Conservation (phyloP, 2,888 invertebrate genomes). For the Macaria liturata region DNA sequence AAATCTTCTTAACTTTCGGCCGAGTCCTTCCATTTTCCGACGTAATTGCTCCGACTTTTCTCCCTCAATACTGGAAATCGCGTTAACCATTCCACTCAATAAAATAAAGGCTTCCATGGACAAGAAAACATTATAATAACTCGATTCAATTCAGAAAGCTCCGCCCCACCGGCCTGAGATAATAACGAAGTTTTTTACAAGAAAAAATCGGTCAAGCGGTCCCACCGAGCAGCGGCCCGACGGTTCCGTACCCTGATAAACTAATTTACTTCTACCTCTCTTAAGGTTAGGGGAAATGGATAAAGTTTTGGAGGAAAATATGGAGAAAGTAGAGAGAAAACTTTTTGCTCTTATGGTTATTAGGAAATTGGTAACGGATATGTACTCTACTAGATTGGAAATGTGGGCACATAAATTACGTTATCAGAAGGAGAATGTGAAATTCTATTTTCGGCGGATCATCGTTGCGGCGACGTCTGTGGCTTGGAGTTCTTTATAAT, state of each 20-base stretch:
- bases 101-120: slow-evolving; percentile 49
- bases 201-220: slow-evolving; percentile 30
- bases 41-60: slow-evolving; percentile 22
- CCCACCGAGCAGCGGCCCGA: background rate
- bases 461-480: too few species aligned
- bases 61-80: slow-evolving; percentile 27
- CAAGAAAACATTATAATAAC: slow-evolving; percentile 56
- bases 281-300: slow-evolving; percentile 15
- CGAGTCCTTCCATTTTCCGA: slow-evolving; percentile 1
- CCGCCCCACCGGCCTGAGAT: slow-evolving; percentile 37
- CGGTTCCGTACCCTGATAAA: slow-evolving; percentile 25
- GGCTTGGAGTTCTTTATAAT: too few species aligned
- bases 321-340: slow-evolving; percentile 19
- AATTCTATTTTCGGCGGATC: background rate
- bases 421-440: slow-evolving; percentile 1
- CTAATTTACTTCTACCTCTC: slow-evolving; percentile 22
- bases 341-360: slow-evolving; percentile 26
- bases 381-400: slow-evolving; percentile 21
- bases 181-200: slow-evolving; percentile 41
- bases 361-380: slow-evolving; percentile 25
- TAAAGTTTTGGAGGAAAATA: slow-evolving; percentile 25
- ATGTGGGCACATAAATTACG: slow-evolving; percentile 18
- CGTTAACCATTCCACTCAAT: slow-evolving; percentile 39
- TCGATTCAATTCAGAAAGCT: slow-evolving; percentile 53
- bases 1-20: slow-evolving; percentile 1